Conservation (phyloP, 2,113 vertebrate species). For the Seriola rivoliana region DNA sequence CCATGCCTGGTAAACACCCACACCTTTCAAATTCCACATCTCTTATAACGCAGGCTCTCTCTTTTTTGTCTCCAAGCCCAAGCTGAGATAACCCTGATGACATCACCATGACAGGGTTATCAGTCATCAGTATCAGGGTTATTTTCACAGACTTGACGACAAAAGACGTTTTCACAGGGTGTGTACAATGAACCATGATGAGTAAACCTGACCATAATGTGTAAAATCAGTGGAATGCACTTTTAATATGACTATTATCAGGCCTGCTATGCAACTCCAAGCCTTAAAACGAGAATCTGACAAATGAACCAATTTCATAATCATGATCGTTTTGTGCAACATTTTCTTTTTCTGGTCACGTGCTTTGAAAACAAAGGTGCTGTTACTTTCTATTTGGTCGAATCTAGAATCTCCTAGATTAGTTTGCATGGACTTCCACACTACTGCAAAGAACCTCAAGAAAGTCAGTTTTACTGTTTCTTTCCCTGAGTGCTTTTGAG, state of each 20-base stretch:
- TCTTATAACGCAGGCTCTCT: no score
- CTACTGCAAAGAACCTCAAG: background rate
- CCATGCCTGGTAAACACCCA: no score
- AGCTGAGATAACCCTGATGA: no score
- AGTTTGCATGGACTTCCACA: background rate
- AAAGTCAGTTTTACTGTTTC: slow-evolving; percentile 6
- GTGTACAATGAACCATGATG: no score
- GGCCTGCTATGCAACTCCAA: background rate
- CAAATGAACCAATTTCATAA: background rate
- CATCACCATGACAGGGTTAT: no score
- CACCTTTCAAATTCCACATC: no score
- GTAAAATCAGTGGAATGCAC: background rate
- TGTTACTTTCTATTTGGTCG: slow-evolving; percentile 30
- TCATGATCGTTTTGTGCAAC: no score
- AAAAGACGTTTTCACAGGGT: no score
- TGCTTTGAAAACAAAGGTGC: slow-evolving; percentile 28
- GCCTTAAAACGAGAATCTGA: slow-evolving; percentile 21
- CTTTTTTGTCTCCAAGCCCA: no score
- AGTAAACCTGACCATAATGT: no score
- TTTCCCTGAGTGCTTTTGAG: slow-evolving; percentile 8
- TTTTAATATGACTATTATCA: background rate
- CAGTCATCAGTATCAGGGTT: no score
- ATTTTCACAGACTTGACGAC: no score
- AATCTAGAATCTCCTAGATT: slow-evolving; percentile 23
- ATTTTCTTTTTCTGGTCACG: background rate